Evolutionary conservation across 2,888 invertebrate genomes (phyloP).

Genomic region (Saturnia japonica): DNA sequence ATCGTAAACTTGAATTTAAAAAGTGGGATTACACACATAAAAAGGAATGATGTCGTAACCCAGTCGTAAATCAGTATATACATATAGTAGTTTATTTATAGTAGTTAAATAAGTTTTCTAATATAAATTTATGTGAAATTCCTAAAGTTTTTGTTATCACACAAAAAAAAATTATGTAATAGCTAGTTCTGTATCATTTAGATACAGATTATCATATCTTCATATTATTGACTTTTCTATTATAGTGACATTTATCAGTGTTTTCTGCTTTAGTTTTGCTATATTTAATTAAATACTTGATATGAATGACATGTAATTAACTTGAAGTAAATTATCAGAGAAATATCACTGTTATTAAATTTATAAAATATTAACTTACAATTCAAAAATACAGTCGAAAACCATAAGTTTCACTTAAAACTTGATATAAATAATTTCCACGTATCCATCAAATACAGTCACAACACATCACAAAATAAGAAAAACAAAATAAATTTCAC

Average conservation of each 20-base stretch:
- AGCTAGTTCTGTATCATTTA: neutral
- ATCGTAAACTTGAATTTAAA: slow-evolving; percentile 16
- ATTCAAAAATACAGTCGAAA: slow-evolving; percentile 58
- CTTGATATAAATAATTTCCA: slow-evolving; percentile 18
- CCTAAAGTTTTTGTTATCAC: neutral
- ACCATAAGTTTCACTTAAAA: slow-evolving; percentile 44
- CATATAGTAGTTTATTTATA: slow-evolving; percentile 35
- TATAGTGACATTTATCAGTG: neutral
- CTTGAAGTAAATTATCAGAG: neutral
- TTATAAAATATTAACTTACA: slow-evolving; percentile 37
- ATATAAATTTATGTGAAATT: neutral
- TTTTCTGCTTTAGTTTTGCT: neutral
- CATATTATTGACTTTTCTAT: neutral
- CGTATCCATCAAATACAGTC: slow-evolving; percentile 31
- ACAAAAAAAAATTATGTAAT: neutral
- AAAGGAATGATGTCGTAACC: slow-evolving; percentile 1
- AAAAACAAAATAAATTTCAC: slow-evolving; percentile 62
- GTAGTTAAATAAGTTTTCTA: slow-evolving; percentile 28
- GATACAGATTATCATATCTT: neutral
- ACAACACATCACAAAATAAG: slow-evolving; percentile 59
- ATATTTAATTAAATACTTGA: neutral
- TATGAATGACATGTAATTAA: neutral
- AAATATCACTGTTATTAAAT: neutral
- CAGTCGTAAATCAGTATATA: slow-evolving; percentile 24
- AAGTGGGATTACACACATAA: slow-evolving; percentile 17